A percentile compares a stretch with the other conserved stretches of the same genome.
Conservation (phyloP, 2,113 vertebrate species). For the Alosa alosa region DNA sequence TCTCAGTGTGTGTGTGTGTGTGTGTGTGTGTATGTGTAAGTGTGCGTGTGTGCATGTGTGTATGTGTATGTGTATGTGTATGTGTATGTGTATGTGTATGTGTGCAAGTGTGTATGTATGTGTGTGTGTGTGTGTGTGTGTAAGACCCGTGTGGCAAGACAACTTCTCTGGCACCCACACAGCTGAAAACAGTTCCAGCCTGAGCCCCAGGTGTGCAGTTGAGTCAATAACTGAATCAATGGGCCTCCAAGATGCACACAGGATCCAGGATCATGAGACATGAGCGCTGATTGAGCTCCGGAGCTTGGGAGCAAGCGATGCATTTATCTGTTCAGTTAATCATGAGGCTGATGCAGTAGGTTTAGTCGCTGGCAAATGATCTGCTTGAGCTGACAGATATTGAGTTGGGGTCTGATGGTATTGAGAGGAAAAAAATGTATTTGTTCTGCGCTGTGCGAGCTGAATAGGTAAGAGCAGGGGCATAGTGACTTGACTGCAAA, state of each 20-base stretch:
- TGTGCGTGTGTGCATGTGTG: background rate
- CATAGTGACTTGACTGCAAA: background rate
- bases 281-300: background rate
- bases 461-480: background rate
- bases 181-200: background rate
- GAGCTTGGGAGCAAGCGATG: background rate
- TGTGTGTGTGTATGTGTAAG: background rate
- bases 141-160: background rate
- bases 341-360: background rate
- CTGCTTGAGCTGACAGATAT: background rate
- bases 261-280: background rate
- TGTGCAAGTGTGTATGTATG: background rate
- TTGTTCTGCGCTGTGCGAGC: background rate
- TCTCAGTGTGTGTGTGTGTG: background rate
- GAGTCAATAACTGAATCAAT: slow-evolving; percentile 3
- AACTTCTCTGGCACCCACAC: background rate
- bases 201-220: background rate
- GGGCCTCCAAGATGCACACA: background rate
- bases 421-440: background rate
- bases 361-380: background rate
- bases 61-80: background rate
- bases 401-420: background rate
- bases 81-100: background rate
- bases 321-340: slow-evolving; percentile 1
- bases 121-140: background rate